phyloP scores from a whole-genome alignment of 2,888 invertebrate species.

The Phaedon cochleariae region DNA sequence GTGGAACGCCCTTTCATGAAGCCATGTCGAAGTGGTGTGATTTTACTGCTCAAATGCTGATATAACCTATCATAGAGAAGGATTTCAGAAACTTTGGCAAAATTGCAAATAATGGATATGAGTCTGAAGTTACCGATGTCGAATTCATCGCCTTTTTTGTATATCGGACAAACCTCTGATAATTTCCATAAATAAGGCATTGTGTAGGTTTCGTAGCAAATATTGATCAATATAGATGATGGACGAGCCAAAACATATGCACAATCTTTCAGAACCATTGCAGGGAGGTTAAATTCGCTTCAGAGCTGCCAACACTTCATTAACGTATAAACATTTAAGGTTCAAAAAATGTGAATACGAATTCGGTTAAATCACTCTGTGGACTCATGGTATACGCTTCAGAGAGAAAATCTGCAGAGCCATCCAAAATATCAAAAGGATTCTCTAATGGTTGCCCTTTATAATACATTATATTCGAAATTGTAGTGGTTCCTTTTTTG shows the following conservation, averaged over 20 bases:
- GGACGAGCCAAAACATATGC: not conserved
- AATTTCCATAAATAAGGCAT: not conserved
- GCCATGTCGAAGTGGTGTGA: not conserved
- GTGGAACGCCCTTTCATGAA: not conserved
- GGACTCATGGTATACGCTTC: not conserved
- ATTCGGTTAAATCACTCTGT: not conserved
- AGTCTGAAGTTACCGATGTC: not conserved
- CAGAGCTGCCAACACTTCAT: not conserved
- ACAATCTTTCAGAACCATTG: not conserved
- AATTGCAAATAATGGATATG: not conserved
- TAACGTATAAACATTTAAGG: not conserved
- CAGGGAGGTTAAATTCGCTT: not conserved
- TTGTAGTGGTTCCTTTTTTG: not conserved
- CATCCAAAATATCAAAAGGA: not conserved
- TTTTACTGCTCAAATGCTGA: not conserved
- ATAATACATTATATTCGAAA: not conserved
- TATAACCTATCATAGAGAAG: not conserved
- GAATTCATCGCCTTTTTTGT: not conserved
- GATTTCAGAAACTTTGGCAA: not conserved
- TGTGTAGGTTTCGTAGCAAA: not conserved
- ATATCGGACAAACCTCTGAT: not conserved
- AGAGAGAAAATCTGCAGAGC: not conserved
- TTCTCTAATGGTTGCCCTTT: not conserved
- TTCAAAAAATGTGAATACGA: not conserved
- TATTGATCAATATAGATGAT: not conserved